These are phyloP conservation scores for Cricetomys ansorgei DNA, from an alignment of 2,113 vertebrate species.

Conservation along the genomic window DNA sequence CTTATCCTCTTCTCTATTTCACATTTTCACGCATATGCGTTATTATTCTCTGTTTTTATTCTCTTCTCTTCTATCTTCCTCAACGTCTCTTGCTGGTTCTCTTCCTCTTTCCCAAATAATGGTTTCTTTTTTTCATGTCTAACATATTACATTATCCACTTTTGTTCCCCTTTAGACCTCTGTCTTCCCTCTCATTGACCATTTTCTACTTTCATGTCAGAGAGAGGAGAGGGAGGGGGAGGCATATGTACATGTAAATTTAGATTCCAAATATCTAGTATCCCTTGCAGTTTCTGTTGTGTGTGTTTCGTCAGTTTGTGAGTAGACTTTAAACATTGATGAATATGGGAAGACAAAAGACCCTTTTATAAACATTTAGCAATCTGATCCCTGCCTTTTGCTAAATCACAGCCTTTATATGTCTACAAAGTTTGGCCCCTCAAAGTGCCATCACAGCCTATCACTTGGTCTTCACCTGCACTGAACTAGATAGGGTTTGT, in stretches of 20 bases:
- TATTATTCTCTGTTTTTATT: not conserved
- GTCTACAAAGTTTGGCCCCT: not conserved
- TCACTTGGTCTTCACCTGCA: not conserved
- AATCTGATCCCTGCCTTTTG: not conserved
- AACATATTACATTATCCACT: not conserved
- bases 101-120: not conserved
- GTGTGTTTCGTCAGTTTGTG: not conserved
- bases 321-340: constrained; percentile 1
- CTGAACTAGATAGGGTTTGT: not conserved
- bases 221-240: not conserved
- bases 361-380: not conserved
- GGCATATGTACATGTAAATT: not conserved
- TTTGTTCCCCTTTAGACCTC: not conserved
- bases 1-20: too few relatives aligned
- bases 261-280: not conserved
- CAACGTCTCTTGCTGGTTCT: not conserved
- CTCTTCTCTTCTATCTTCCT: not conserved
- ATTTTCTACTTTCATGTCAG: not conserved
- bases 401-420: not conserved
- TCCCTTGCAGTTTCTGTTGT: not conserved
- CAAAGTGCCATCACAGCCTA: not conserved
- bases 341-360: not conserved
- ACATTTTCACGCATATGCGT: not conserved
- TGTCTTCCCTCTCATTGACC: not conserved
- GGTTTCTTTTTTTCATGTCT: not conserved